Conservation (phyloP, 2,888 invertebrate genomes). For the Aleiodes alternator region DNA sequence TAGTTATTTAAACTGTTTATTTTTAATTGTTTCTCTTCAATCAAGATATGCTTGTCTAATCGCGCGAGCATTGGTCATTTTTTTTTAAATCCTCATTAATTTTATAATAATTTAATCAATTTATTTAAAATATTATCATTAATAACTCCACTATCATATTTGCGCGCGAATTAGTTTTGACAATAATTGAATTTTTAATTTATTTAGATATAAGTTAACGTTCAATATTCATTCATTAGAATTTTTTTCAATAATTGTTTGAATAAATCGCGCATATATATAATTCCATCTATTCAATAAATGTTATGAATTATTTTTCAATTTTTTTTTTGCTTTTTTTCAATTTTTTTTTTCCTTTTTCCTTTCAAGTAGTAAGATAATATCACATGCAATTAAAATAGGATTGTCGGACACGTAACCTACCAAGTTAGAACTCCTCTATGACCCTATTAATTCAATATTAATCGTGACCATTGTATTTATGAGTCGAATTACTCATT, state of each 20-base stretch:
- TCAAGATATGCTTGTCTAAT: constrained; percentile 39
- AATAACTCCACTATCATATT: constrained; percentile 23
- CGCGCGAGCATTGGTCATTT: constrained; percentile 44
- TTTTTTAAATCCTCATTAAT: constrained; percentile 4
- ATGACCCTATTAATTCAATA: constrained; percentile 56
- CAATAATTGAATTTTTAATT: constrained; percentile 5
- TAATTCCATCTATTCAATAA: constrained; percentile 34
- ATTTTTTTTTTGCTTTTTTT: not conserved
- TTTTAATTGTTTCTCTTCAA: not conserved
- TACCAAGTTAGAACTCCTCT: constrained; percentile 45
- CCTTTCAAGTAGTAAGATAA: constrained; percentile 63
- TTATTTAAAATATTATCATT: constrained; percentile 19
- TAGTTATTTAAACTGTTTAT: constrained; percentile 16
- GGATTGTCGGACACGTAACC: constrained; percentile 73
- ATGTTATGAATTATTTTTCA: constrained; percentile 24
- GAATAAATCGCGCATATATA: constrained; percentile 1
- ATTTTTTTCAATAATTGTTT: constrained; percentile 4
- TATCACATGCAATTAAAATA: constrained; percentile 73
- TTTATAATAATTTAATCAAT: constrained; percentile 3
- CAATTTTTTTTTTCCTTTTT: constrained; percentile 54
- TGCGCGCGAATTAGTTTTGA: constrained; percentile 3
- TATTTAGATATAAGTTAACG: constrained; percentile 19
- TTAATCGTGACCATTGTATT: constrained; percentile 53
- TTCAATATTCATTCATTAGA: constrained; percentile 18
- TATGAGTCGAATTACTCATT: constrained; percentile 51